Conservation (phyloP, 2,888 invertebrate genomes). For the Quadroppia sp. region DNA sequence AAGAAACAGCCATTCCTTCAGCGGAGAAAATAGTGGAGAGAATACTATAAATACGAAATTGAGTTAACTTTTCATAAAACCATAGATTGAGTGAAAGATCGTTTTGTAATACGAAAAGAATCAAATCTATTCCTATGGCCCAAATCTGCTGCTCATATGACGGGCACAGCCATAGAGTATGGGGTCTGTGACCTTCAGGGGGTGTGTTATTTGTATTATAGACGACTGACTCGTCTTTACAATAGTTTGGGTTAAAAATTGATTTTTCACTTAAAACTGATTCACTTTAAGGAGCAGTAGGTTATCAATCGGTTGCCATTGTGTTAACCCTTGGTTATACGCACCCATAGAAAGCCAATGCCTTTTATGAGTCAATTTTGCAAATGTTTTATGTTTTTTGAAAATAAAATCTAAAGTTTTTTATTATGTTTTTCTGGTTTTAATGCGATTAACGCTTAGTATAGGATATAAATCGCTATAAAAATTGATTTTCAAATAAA, state of each 20-base stretch:
- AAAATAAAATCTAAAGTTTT: not conserved
- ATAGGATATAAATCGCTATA: not conserved
- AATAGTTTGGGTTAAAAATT: too few species aligned
- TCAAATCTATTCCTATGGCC: not conserved
- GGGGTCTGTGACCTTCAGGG: too few species aligned
- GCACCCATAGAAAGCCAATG: too few species aligned
- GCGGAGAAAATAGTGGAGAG: not conserved
- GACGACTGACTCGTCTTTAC: too few species aligned
- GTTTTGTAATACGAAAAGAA: not conserved
- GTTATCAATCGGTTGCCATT: too few species aligned
- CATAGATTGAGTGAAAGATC: not conserved
- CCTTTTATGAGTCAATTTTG: not conserved
- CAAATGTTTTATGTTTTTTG: not conserved
- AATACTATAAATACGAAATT: not conserved
- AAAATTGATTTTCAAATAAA: too few species aligned
- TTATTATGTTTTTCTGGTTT: not conserved
- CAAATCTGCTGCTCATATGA: too few species aligned
- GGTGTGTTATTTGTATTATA: too few species aligned
- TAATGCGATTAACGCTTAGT: not conserved
- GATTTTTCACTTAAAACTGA: too few species aligned
- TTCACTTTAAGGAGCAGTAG: too few species aligned
- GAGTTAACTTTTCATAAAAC: not conserved
- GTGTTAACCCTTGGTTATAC: too few species aligned
- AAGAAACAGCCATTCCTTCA: not conserved
- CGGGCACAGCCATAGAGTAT: too few species aligned